Evolutionary conservation across 2,113 vertebrate species (phyloP).

Genomic region (Hassar affinis): DNA sequence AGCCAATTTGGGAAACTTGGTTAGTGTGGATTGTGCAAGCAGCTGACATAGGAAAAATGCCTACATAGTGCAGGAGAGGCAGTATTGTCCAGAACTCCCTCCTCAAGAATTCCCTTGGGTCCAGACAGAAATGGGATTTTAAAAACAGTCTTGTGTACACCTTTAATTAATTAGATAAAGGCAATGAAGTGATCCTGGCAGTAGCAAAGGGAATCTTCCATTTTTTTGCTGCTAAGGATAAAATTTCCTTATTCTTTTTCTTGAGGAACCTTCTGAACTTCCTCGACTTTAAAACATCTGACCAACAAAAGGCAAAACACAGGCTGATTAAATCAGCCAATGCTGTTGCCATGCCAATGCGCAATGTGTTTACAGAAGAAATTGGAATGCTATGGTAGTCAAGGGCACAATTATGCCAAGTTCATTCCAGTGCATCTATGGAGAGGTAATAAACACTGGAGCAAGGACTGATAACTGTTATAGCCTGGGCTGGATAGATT

Average conservation of each 20-base stretch:
- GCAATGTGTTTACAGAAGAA: background rate
- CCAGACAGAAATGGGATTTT: background rate
- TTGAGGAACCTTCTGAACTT: background rate
- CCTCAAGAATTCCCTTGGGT: background rate
- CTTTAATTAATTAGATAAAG: background rate
- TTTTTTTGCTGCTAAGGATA: background rate
- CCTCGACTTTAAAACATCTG: background rate
- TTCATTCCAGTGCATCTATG: background rate
- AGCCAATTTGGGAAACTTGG: background rate
- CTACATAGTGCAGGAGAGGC: background rate
- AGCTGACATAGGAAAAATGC: background rate
- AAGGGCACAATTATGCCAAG: background rate
- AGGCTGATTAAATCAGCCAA: background rate
- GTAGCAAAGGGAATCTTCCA: background rate
- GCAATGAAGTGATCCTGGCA: background rate
- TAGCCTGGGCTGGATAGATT: background rate
- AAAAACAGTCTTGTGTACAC: background rate
- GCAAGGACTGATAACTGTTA: background rate
- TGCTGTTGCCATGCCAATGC: conserved; percentile 1
- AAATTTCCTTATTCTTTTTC: background rate
- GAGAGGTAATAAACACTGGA: background rate
- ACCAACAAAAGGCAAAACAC: background rate
- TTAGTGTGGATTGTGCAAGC: background rate
- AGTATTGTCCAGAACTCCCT: too few relatives aligned
- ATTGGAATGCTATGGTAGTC: background rate